These are phyloP conservation scores for Caenorhabditis zanzibari DNA, from an alignment of 2,888 invertebrate genomes.

Conservation along the genomic window DNA sequence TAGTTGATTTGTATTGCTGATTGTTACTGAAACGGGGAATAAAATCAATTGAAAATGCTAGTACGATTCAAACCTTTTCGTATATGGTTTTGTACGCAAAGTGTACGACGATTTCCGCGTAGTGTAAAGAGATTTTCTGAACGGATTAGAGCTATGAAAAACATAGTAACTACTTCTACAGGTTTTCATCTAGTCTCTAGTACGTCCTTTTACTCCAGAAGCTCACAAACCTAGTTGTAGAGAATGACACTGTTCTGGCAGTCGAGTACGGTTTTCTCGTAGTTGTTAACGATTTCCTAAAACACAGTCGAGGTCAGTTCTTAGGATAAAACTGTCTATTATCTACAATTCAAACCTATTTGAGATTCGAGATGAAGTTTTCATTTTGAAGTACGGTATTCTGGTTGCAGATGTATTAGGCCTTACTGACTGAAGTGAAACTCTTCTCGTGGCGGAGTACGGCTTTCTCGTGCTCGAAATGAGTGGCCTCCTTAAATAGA, in stretches of 20 bases:
- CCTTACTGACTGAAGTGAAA: too few relatives aligned
- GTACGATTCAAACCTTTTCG: too few relatives aligned
- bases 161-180: background rate
- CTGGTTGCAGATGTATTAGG: background rate
- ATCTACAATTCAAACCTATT: background rate
- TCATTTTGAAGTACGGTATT: background rate
- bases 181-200: background rate
- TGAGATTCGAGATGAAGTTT: too few relatives aligned
- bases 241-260: background rate
- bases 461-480: too few relatives aligned
- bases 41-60: too few relatives aligned
- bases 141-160: background rate
- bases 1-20: background rate
- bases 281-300: conserved; percentile 13
- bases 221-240: background rate
- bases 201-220: too few relatives aligned
- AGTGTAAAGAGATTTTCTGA: too few relatives aligned
- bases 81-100: too few relatives aligned
- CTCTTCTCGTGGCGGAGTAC: too few relatives aligned
- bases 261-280: conserved; percentile 7
- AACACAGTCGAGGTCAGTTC: background rate
- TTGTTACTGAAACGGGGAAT: background rate
- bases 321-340: background rate
- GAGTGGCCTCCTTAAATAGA: too few relatives aligned
- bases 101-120: too few relatives aligned